Evolutionary conservation across 2,113 vertebrate genomes (phyloP).

Genomic region (Pterocles orientalis): DNA sequence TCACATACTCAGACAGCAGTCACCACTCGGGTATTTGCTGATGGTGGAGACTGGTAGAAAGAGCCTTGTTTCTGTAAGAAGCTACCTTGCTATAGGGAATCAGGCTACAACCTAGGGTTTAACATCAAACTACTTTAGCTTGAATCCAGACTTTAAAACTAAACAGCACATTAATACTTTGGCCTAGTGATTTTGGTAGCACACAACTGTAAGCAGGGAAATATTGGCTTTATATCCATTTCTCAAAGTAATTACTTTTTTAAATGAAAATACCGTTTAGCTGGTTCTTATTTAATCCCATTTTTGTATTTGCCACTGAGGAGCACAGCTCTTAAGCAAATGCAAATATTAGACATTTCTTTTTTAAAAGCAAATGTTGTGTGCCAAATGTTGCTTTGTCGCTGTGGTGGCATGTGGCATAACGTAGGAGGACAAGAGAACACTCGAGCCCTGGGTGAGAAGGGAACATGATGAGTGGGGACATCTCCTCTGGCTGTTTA

Average conservation of each 20-base stretch:
- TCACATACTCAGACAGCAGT: neutral
- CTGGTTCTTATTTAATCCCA: neutral
- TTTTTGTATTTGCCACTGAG: neutral
- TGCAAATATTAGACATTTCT: neutral
- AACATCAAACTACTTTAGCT: neutral
- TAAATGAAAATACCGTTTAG: neutral
- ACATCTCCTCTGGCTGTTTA: neutral
- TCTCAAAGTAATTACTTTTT: neutral
- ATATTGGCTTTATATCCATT: neutral
- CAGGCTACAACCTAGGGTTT: neutral
- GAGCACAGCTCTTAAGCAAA: neutral
- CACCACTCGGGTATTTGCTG: neutral
- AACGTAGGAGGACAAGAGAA: neutral
- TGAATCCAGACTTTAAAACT: neutral
- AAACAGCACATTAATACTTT: neutral
- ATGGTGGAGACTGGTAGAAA: neutral
- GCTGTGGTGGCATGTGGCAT: neutral
- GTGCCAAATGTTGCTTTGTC: neutral
- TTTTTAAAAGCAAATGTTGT: neutral
- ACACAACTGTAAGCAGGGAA: neutral
- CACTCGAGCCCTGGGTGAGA: neutral
- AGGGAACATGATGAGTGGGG: neutral
- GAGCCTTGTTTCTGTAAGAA: neutral
- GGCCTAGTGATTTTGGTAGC: neutral
- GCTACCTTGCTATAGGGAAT: neutral